Conservation (phyloP, 2,888 invertebrate genomes). For the Lomographa bimaculata region DNA sequence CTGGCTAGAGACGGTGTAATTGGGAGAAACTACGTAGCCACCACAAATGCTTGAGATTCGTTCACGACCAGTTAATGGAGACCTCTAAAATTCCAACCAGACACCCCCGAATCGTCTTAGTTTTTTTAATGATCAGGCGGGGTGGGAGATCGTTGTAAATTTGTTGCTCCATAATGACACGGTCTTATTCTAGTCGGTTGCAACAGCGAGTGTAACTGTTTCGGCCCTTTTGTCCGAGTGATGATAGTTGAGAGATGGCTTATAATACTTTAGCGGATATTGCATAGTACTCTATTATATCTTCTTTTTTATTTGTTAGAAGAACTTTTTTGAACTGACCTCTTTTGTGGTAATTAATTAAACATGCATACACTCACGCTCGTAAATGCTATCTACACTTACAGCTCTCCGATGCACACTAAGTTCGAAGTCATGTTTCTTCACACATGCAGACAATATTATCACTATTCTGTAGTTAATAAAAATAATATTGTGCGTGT, state of each 20-base stretch:
- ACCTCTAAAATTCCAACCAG: constrained; percentile 53
- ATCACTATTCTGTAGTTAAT: no score
- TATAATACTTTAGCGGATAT: constrained; percentile 54
- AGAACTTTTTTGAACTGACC: constrained; percentile 7
- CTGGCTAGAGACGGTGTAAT: constrained; percentile 77
- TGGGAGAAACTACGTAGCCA: constrained; percentile 79
- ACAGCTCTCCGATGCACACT: no score
- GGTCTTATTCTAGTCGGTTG: constrained; percentile 56
- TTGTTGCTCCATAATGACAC: constrained; percentile 67
- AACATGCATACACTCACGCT: no score
- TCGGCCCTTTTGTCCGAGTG: constrained; percentile 70
- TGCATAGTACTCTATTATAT: constrained; percentile 48
- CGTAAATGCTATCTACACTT: no score
- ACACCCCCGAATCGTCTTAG: constrained; percentile 32
- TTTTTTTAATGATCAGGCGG: constrained; percentile 35
- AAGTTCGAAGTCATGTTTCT: no score
- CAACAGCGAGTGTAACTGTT: constrained; percentile 65
- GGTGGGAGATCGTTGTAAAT: constrained; percentile 49
- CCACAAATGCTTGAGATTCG: constrained; percentile 74
- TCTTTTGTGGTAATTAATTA: constrained; percentile 15
- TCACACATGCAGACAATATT: no score
- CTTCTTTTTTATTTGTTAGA: constrained; percentile 42
- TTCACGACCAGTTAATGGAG: constrained; percentile 54
- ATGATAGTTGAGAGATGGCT: constrained; percentile 67
- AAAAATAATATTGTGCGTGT: no score